These are phyloP conservation scores for Ctenochaetus hawaiiensis DNA, from an alignment of 2,797 vertebrate genomes.

Conservation along the genomic window DNA sequence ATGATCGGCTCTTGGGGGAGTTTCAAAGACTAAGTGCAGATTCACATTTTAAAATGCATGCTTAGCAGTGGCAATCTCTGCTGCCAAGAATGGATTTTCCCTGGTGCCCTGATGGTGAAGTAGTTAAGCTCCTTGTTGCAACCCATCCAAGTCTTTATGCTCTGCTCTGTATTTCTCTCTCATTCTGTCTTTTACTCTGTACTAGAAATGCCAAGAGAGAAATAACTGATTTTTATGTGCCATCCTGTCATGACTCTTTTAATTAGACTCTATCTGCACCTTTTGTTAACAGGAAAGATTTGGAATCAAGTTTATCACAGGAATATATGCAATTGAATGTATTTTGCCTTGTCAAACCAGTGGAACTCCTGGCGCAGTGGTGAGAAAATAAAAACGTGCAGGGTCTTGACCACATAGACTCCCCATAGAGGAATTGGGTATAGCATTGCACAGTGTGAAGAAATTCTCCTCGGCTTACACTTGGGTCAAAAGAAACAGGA, in stretches of 20 bases:
- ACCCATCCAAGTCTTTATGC: conserved; percentile 81
- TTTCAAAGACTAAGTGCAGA: conserved; percentile 92
- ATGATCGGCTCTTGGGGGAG: conserved; percentile 90
- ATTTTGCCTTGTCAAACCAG: conserved; percentile 29
- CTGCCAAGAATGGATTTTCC: conserved; percentile 94
- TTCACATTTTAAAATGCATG: conserved; percentile 93
- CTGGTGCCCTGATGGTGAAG: conserved; percentile 90
- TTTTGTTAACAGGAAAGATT: conserved; percentile 13
- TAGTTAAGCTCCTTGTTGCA: conserved; percentile 90
- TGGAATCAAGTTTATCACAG: conserved; percentile 2
- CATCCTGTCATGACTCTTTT: conserved; percentile 24
- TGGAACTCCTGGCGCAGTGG: conserved; percentile 12
- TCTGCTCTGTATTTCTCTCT: conserved; percentile 49
- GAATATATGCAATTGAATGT: conserved; percentile 2
- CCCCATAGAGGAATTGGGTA: conserved; percentile 58
- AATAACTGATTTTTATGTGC: conserved; percentile 34
- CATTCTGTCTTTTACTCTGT: conserved; percentile 43
- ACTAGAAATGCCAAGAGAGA: conserved; percentile 51
- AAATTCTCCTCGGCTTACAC: conserved; percentile 69
- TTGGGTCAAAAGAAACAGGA: conserved; percentile 74
- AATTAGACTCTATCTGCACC: conserved; percentile 32
- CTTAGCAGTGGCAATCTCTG: conserved; percentile 90
- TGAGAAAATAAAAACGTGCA: conserved; percentile 31
- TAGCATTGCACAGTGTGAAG: conserved; percentile 64
- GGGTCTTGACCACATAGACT: conserved; percentile 53